Base-by-base conservation (phyloP, 2,797 vertebrate species). In the Lagodon rhomboides region DNA sequence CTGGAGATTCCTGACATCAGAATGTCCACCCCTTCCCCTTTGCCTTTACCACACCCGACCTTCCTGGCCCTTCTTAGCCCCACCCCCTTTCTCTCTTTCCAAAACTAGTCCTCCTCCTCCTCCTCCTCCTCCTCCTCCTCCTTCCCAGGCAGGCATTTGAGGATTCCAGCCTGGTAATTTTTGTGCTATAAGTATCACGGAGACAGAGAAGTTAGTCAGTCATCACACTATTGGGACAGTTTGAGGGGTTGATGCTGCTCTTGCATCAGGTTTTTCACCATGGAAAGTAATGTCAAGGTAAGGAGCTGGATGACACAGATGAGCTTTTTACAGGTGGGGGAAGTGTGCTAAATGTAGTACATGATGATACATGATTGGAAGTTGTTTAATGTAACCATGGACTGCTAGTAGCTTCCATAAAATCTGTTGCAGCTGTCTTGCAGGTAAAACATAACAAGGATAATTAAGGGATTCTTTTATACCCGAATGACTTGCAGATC, bases 231-330 rank as follows among this genome's bases (percentile, higher is more conserved):
- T 64, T 65, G 22, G 81, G 71, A 61, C 46, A 70, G 17, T 80
- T 20, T 59, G 25, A 76, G 62, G 18, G 43, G 41, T 54, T 72
- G 55, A 76, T 82, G 82, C 67, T 76, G 73, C 47, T 66, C 25
- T 38, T 75, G 41, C 74, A 66, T 77, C 71, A 56, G 15, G 2
- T 68, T 64, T 17, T 46, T 73, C 68, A 65, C 18, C 69, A 92
- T 92, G 91, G 80, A 89, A 44, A 79, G 30, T 13, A 44, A 3
- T 46, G 16, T 65, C 16, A 82, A 86, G 93, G 92, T 92, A 92
- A 92, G 91, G 23, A 64, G 34, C 43, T 61, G 49, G 54, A 65
- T 51, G 59, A 15, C 7, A 15, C 5, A 38, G 55, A 43, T 47
- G 1, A 0, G 34, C 18, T 20, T 54, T 25, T 51, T 54, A 59